Evolutionary conservation across 1,140 invertebrate genomes (phyloP), one percentile per base, ranked within the genome.

Genomic region (Drosophila punjabiensis): DNA sequence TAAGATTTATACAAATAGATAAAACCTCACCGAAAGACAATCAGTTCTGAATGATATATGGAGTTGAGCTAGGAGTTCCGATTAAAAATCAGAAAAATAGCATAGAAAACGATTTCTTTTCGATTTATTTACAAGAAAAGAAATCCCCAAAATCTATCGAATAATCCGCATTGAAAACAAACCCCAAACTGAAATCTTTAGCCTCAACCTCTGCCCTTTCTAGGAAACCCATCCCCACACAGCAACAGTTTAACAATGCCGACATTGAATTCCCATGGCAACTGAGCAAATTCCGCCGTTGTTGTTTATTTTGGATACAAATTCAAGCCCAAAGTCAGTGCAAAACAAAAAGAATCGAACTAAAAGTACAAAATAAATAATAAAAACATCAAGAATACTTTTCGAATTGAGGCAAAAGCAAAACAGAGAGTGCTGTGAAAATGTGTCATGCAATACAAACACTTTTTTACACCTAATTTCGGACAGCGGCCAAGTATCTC

Each of bases 251-350:
- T 68, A 79, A 91, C 76, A 86, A 90, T 76, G 86, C 79, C 82
- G 82, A 76, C 76, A 74, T 71, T 66, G 7, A 58, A 82, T 90
- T 77, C 37, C 82, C 79, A 86, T 89, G 76, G 62, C 58, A 86
- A 89, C 86, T 52, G n/a, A 47, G 59, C 67, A 77, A 85, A 90
- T 86, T 86, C 86, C 86, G 64, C 76, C 82, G 86, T 89, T 82
- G 75, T 89, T 89, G 86, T 89, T 89, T 89, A 89, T 90, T 89
- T 89, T 82, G 79, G 77, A 90, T 79, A 89, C 86, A 84, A 90
- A 56, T 77, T 73, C 53, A 18, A 43, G 56, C 41, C 53, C 41
- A 70, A 74, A 66, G 33, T 73, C 37, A 74, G 24, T 28, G 50
- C 74, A 66, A 76, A 60, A 68, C 43, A 80, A 55, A 24, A 28